phyloP scores from a whole-genome alignment of 2,797 vertebrate species.

The Miichthys miiuy region DNA sequence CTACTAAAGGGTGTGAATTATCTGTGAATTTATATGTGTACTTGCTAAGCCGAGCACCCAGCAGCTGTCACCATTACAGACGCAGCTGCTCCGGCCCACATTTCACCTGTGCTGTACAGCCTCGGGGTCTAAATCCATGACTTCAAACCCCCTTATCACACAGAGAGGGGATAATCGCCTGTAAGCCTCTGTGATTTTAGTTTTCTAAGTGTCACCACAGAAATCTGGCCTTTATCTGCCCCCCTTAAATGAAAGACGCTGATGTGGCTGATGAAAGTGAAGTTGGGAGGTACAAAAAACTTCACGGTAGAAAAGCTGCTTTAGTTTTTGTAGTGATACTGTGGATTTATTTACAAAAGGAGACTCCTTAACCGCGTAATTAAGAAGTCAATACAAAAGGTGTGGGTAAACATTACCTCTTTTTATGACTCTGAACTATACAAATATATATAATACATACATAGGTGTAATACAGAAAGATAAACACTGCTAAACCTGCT shows the following conservation, averaged over 20 bases:
- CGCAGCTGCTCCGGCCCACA: conserved; percentile 44
- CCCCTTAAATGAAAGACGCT: conserved; percentile 4
- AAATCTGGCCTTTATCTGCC: conserved; percentile 21
- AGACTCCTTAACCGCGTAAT: not conserved
- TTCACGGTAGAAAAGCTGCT: conserved; percentile 6
- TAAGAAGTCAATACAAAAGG: not conserved
- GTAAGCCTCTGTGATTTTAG: conserved; percentile 8
- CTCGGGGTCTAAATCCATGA: not conserved
- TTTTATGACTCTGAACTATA: not conserved
- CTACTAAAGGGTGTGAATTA: conserved; percentile 24
- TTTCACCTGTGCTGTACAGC: conserved; percentile 43
- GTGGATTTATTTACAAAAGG: not conserved
- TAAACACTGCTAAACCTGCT: conserved; percentile 12
- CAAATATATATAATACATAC: not conserved
- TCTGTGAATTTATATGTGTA: not conserved
- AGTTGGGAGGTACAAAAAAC: conserved; percentile 13
- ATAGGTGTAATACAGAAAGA: not conserved
- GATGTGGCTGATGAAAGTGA: not conserved
- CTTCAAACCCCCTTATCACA: conserved; percentile 25
- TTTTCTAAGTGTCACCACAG: conserved; percentile 16
- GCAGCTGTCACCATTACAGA: conserved; percentile 47
- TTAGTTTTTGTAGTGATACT: conserved; percentile 3
- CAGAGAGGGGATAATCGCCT: conserved; percentile 13
- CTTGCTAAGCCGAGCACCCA: conserved; percentile 1
- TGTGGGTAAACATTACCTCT: not conserved